Conservation (phyloP, 2,888 invertebrate species). For the Habrosyne pyritoides region DNA sequence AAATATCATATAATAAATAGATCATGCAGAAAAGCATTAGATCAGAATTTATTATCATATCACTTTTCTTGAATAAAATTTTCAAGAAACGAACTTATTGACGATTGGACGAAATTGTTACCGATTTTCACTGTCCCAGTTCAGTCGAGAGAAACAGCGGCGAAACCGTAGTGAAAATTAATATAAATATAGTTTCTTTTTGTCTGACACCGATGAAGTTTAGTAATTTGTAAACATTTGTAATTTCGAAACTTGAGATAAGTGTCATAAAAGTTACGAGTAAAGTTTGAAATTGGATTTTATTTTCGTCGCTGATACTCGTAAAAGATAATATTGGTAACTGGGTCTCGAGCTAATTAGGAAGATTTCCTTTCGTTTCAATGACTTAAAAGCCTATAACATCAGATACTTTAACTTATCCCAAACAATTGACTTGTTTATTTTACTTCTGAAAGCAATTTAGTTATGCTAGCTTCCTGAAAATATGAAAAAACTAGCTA, state of each 20-base stretch:
- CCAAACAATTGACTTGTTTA: no score
- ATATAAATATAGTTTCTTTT: not conserved
- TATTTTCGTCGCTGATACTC: slow-evolving; percentile 14
- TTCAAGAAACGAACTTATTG: no score
- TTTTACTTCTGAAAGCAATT: no score
- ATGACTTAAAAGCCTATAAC: no score
- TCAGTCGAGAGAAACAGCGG: not conserved
- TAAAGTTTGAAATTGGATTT: slow-evolving; percentile 29
- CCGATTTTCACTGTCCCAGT: not conserved
- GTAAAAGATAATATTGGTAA: slow-evolving; percentile 17
- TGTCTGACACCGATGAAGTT: not conserved
- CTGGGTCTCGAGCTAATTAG: slow-evolving; percentile 9
- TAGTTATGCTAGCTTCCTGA: no score
- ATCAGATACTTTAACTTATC: no score
- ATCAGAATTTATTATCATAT: no score
- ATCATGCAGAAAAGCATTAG: no score
- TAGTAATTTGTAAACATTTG: slow-evolving; percentile 17
- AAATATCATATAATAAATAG: no score
- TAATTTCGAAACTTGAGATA: slow-evolving; percentile 20
- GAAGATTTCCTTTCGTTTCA: not conserved
- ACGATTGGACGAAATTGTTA: no score
- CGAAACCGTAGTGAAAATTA: not conserved
- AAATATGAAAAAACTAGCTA: no score
- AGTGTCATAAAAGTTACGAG: slow-evolving; percentile 21
- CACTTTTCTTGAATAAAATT: no score